phyloP scores from a whole-genome alignment of 2,797 vertebrate species.

The Propithecus perrieri region DNA sequence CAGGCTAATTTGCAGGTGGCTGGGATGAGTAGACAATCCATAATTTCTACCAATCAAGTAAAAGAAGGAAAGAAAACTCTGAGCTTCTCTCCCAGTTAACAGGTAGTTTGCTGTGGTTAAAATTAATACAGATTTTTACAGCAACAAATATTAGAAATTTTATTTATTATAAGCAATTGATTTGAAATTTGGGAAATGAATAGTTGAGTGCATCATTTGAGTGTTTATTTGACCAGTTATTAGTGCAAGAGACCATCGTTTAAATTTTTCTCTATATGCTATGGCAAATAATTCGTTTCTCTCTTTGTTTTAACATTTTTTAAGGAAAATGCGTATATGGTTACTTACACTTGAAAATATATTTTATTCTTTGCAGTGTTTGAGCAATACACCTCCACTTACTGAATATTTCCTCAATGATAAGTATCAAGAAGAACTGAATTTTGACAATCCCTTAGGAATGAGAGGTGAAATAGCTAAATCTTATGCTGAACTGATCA shows the following conservation, averaged over 20 bases:
- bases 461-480: constrained; percentile 99
- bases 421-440: constrained; percentile 96
- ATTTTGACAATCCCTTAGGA: constrained; percentile 98
- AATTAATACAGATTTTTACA: constrained; percentile 60
- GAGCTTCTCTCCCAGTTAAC: constrained; percentile 61
- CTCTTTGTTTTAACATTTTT: constrained; percentile 55
- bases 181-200: constrained; percentile 65
- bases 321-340: background rate
- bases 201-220: constrained; percentile 47
- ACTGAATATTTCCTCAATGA: constrained; percentile 98
- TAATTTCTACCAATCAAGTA: constrained; percentile 65
- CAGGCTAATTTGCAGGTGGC: constrained; percentile 64
- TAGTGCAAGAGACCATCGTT: background rate
- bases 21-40: constrained; percentile 56
- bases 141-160: constrained; percentile 51
- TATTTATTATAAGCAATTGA: constrained; percentile 48
- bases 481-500: constrained; percentile 96
- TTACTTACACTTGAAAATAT: constrained; percentile 65
- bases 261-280: constrained; percentile 30
- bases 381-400: constrained; percentile 97
- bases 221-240: constrained; percentile 52
- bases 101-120: constrained; percentile 71
- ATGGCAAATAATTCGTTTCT: constrained; percentile 29
- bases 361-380: constrained; percentile 90
- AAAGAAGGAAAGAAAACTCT: constrained; percentile 61